Evolutionary conservation across 2,888 invertebrate genomes (phyloP), one percentile per base, ranked within the genome.

Genomic region (Rhaphigaster nebulosa): DNA sequence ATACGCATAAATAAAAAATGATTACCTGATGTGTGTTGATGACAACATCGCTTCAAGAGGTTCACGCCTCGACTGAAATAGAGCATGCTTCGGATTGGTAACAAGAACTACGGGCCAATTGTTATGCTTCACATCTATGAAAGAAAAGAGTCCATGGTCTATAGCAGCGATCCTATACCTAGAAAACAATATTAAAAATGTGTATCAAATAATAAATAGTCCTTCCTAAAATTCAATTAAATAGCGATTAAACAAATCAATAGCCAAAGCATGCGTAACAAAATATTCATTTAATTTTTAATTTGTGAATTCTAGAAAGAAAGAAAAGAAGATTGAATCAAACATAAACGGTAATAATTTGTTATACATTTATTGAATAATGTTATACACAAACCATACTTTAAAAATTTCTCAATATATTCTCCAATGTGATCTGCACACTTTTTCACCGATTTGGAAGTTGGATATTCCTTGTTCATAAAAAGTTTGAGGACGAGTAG

Each of bases 51-150:
- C 94, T 91, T 95, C 94, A 87, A 96, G 93, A 76, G 97, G 96
- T 94, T 98, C 98, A 93, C 96, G 95, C 13, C 26, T 26, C 94
- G 97, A 96, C 87, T 95, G 93, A 93, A 96, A 97, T 91, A 96
- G 94, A 54, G 97, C 96, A 94, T 97, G 95, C 94, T 98, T 98
- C n/a, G 98, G 98, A 94, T 98, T 98, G 88, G 98, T 98, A 38
- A 98, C 95, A 92, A 98, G 94, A 80, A 96, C 95, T 52, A 97
- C 94, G 18, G 98, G 98, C 98, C 98, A 98, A 29, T 95, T 94
- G 92, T 96, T 95, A 93, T 97, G 96, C 92, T 94, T 95, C 90
- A 96, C 95, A 94, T 98, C 98, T 91, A 96, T 94, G 94, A 98
- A 98, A 54, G 98, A 97, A 93, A 98, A 96, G 92, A 97, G 94